Evolutionary conservation across 1,140 invertebrate species (phyloP).

Genomic region (Helicoverpa zea): DNA sequence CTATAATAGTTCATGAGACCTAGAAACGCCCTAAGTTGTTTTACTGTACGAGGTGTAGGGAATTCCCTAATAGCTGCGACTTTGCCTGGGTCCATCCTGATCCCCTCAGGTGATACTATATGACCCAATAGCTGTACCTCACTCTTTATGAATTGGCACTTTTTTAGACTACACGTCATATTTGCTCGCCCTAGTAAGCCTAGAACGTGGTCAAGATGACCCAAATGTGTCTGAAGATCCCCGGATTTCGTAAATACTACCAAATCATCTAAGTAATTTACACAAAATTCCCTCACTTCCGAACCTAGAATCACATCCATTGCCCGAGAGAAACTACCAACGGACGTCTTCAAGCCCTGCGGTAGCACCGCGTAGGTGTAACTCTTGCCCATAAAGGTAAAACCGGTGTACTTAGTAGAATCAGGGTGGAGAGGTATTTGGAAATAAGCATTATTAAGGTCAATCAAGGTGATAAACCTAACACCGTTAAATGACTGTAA

Average conservation of each 20-base stretch:
- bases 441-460: conserved; percentile 74
- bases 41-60: conserved; percentile 62
- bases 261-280: conserved; percentile 62
- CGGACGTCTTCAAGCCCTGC: conserved; percentile 71
- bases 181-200: conserved; percentile 52
- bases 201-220: conserved; percentile 57
- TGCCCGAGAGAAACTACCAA: conserved; percentile 67
- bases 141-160: conserved; percentile 62
- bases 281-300: conserved; percentile 60
- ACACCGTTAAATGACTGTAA: conserved; percentile 59
- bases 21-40: conserved; percentile 70
- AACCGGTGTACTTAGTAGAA: conserved; percentile 68
- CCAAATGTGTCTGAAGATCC: conserved; percentile 56
- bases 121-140: conserved; percentile 64
- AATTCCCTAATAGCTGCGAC: conserved; percentile 63
- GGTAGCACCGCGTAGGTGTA: conserved; percentile 70
- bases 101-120: conserved; percentile 65
- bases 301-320: conserved; percentile 65
- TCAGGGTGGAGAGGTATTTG: conserved; percentile 64
- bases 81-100: conserved; percentile 66
- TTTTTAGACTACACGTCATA: conserved; percentile 61
- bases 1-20: conserved; percentile 74
- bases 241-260: conserved; percentile 55
- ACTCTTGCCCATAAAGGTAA: conserved; percentile 62
- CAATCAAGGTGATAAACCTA: conserved; percentile 66